phyloP scores from a whole-genome alignment of 2,888 invertebrate species.

The Sepiola atlantica region DNA sequence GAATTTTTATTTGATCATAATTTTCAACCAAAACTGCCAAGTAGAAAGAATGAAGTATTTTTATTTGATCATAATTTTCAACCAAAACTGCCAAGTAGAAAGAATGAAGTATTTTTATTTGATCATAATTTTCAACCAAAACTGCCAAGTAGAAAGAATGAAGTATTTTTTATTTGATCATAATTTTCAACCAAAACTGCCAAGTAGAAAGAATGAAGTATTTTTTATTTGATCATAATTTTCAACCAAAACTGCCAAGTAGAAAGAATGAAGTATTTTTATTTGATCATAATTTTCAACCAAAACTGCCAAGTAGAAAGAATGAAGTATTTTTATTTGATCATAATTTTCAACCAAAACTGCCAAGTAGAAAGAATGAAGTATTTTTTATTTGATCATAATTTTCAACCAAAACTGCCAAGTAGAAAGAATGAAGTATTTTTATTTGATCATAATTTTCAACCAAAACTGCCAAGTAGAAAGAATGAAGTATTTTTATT shows the following conservation, averaged over 20 bases:
- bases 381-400: background rate
- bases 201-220: background rate
- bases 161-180: background rate
- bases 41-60: background rate
- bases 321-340: background rate
- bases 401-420: no score
- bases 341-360: background rate
- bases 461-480: no score
- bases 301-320: background rate
- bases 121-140: no score
- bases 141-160: background rate
- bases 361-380: no score
- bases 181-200: no score
- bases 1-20: background rate
- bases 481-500: no score
- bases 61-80: no score
- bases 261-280: background rate
- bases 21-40: background rate
- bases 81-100: background rate
- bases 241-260: background rate
- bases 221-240: no score
- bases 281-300: no score
- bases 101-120: background rate
- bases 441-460: background rate
- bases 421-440: no score